Conservation (phyloP, 2,888 invertebrate species). For the Volucella bombylans region DNA sequence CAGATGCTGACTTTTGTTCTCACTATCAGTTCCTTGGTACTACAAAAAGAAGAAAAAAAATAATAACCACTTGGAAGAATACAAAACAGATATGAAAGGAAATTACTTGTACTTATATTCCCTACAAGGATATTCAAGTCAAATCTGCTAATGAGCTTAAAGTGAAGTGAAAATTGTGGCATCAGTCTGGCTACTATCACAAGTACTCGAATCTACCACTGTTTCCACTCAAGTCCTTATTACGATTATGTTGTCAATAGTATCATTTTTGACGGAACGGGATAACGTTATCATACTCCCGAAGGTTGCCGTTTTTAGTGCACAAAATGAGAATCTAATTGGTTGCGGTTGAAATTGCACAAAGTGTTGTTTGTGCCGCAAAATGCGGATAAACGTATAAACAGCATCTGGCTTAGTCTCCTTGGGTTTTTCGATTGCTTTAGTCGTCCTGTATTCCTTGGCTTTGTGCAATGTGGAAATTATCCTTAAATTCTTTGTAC, state of each 20-base stretch:
- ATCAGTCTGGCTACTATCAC: conserved; percentile 38
- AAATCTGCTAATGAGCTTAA: conserved; percentile 70
- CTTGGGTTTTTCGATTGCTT: conserved; percentile 28
- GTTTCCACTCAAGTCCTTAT: conserved; percentile 36
- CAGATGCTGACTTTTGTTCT: conserved; percentile 50
- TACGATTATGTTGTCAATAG: conserved; percentile 66
- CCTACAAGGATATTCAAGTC: conserved; percentile 35
- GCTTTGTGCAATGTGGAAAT: background rate
- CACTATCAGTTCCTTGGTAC: conserved; percentile 21
- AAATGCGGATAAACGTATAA: background rate
- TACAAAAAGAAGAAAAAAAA: conserved; percentile 12
- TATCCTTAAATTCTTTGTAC: background rate
- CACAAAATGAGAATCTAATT: conserved; percentile 57
- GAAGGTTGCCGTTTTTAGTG: conserved; percentile 32
- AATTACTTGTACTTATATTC: conserved; percentile 20
- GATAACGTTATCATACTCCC: conserved; percentile 10
- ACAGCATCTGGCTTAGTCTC: conserved; percentile 58
- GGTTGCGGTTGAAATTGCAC: conserved; percentile 50
- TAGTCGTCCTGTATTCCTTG: background rate
- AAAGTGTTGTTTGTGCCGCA: conserved; percentile 43
- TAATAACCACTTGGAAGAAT: conserved; percentile 7
- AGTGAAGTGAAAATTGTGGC: conserved; percentile 65
- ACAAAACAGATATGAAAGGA: conserved; percentile 43
- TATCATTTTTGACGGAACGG: conserved; percentile 21
- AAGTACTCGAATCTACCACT: background rate